phyloP scores from a whole-genome alignment of 2,888 invertebrate genomes.

The Punctoribates punctum region DNA sequence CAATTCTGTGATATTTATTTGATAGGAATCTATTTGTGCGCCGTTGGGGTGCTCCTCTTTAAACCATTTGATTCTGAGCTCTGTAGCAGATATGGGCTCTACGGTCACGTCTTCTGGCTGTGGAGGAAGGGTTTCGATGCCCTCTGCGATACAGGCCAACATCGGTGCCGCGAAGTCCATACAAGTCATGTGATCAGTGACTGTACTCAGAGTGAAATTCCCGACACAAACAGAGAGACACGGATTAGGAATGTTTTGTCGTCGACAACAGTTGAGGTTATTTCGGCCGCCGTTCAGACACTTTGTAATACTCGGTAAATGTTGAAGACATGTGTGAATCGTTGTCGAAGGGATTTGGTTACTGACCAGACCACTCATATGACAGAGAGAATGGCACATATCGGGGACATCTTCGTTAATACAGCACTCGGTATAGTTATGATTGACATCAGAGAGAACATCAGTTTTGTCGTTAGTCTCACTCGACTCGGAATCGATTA shows the following conservation, averaged over 20 bases:
- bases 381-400: conserved; percentile 74
- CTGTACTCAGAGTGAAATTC: conserved; percentile 69
- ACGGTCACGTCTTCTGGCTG: conserved; percentile 66
- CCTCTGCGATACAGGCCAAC: conserved; percentile 61
- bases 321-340: conserved; percentile 76
- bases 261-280: conserved; percentile 77
- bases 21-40: conserved; percentile 61
- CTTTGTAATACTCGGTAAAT: conserved; percentile 71
- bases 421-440: conserved; percentile 61
- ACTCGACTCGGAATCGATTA: conserved; percentile 16
- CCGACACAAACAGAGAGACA: conserved; percentile 81
- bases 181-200: conserved; percentile 78
- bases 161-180: conserved; percentile 76
- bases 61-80: conserved; percentile 67
- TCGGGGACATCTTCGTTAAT: conserved; percentile 64
- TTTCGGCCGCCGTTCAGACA: conserved; percentile 66
- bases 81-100: conserved; percentile 68
- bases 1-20: conserved; percentile 61
- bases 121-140: conserved; percentile 66
- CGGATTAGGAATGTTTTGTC: conserved; percentile 74
- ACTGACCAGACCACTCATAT: conserved; percentile 64
- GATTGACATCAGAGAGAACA: conserved; percentile 9
- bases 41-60: conserved; percentile 60
- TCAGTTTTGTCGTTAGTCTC: conserved; percentile 15
- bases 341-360: conserved; percentile 71